These are phyloP conservation scores for Bellardia bayeri DNA, from an alignment of 2,888 invertebrate species.

Conservation along the genomic window DNA sequence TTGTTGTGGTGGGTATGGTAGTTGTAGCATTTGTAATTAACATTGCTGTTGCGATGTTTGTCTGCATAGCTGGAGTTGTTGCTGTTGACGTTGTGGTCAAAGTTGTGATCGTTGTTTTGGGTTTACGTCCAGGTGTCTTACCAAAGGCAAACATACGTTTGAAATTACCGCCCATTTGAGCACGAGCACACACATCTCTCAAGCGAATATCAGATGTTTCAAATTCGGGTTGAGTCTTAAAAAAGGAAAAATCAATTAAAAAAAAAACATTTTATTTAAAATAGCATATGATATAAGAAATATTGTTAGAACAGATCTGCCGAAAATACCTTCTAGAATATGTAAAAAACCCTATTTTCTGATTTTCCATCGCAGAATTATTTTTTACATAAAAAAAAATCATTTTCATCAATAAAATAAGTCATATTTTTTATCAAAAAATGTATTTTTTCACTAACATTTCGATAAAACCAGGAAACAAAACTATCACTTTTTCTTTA, in stretches of 20 bases:
- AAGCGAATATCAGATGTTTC: slow-evolving; percentile 91
- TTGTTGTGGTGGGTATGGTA: slow-evolving; percentile 5
- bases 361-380: too few species aligned
- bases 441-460: too few species aligned
- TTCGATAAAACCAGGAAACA: too few species aligned
- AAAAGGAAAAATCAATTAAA: slow-evolving; percentile 75
- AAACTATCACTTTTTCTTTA: too few species aligned
- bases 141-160: slow-evolving; percentile 77
- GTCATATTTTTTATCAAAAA: too few species aligned
- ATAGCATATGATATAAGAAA: too few species aligned
- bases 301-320: too few species aligned
- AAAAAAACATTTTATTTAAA: too few species aligned
- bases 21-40: slow-evolving; percentile 16
- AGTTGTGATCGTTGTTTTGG: slow-evolving; percentile 76
- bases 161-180: slow-evolving; percentile 82
- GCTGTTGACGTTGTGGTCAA: slow-evolving; percentile 19
- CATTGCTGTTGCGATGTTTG: background rate
- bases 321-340: too few species aligned
- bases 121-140: slow-evolving; percentile 80
- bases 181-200: slow-evolving; percentile 86
- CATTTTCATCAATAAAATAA: too few species aligned
- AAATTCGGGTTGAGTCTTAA: slow-evolving; percentile 90
- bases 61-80: slow-evolving; percentile 72
- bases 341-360: too few species aligned
- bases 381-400: too few species aligned